Evolutionary conservation across 2,797 vertebrate genomes (phyloP).

Genomic region (Mus spretus): DNA sequence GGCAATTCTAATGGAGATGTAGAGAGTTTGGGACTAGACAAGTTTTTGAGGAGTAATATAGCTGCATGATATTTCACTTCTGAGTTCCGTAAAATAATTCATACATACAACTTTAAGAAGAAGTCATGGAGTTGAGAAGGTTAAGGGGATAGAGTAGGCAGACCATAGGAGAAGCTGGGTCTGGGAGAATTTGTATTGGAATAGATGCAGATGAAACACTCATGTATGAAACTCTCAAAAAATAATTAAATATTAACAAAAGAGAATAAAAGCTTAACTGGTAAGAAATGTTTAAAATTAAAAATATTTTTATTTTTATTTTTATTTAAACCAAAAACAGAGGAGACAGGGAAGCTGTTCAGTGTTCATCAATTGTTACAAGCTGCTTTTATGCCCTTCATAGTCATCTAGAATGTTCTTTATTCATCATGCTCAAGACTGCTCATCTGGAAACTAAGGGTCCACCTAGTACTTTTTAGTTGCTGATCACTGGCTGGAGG

Average conservation of each 20-base stretch:
- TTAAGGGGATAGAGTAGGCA: no score
- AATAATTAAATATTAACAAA: background rate
- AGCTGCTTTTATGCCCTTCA: background rate
- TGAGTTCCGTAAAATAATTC: no score
- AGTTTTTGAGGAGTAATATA: background rate
- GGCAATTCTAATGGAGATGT: background rate
- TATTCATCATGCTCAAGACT: background rate
- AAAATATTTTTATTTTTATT: background rate
- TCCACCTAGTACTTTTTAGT: background rate
- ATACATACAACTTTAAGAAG: background rate
- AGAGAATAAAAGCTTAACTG: background rate
- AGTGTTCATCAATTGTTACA: background rate
- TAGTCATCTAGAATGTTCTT: background rate
- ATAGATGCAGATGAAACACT: background rate
- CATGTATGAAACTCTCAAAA: background rate
- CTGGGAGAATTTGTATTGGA: no score
- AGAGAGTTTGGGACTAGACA: background rate
- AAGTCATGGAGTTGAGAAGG: background rate
- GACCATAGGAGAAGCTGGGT: background rate
- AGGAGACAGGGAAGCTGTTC: background rate
- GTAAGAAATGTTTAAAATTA: background rate
- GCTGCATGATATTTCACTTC: background rate
- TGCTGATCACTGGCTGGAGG: background rate
- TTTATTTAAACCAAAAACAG: background rate
- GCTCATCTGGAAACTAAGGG: background rate